Percentiles rank a stretch among this genome's conserved stretches.
These are phyloP conservation scores for Petaurus breviceps DNA, from an alignment of 2,113 vertebrate species.

Conservation along the genomic window DNA sequence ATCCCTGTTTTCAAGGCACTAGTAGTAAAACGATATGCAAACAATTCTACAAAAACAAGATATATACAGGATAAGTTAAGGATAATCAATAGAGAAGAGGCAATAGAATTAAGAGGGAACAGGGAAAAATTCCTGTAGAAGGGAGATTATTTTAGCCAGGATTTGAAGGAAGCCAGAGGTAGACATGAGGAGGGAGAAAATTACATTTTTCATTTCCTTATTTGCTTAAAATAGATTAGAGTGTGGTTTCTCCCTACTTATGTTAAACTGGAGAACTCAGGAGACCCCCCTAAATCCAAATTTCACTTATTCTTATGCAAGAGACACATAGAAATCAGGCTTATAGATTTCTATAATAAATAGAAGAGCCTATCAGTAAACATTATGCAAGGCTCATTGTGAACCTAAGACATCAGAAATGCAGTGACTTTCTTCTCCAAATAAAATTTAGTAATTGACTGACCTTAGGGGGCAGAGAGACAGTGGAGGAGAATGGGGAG, in stretches of 20 bases:
- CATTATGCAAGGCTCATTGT: background rate
- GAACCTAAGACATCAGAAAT: slow-evolving; percentile 20
- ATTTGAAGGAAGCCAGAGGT: background rate
- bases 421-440: slow-evolving; percentile 37
- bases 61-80: background rate
- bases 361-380: background rate
- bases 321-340: background rate
- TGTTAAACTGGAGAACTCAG: slow-evolving; percentile 15
- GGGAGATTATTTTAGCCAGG: background rate
- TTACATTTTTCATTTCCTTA: background rate
- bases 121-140: background rate
- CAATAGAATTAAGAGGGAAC: background rate
- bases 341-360: too few species aligned
- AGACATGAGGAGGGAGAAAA: background rate
- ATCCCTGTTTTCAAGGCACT: background rate
- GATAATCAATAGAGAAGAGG: background rate
- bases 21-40: background rate
- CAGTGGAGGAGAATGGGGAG: background rate
- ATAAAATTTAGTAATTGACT: background rate
- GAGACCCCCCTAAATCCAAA: slow-evolving; percentile 14
- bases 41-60: background rate
- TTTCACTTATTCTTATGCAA: background rate
- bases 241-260: slow-evolving; percentile 2
- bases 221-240: slow-evolving; percentile 31
- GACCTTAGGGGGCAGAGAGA: background rate